phyloP scores from a whole-genome alignment of 2,888 invertebrate species.

The Acronicta alni region DNA sequence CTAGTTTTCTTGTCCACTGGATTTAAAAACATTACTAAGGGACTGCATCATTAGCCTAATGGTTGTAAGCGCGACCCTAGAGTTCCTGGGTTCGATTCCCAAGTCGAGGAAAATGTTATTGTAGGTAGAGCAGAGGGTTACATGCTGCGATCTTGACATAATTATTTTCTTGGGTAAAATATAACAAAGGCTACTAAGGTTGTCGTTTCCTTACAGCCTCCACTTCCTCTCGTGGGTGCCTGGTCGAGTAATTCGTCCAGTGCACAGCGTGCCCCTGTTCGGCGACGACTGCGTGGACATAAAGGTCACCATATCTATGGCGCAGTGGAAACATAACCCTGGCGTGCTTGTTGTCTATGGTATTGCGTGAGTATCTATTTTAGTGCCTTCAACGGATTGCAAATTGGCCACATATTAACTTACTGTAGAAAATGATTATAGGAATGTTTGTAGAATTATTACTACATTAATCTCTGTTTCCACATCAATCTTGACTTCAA shows the following conservation, averaged over 20 bases:
- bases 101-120: too few species aligned
- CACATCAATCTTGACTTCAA: not conserved
- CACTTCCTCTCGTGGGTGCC: slow-evolving; percentile 87
- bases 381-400: too few species aligned
- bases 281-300: slow-evolving; percentile 90
- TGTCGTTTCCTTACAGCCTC: slow-evolving; percentile 65
- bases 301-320: slow-evolving; percentile 90
- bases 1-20: too few species aligned
- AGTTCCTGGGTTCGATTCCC: too few species aligned
- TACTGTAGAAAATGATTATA: too few species aligned
- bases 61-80: too few species aligned
- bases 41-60: too few species aligned
- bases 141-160: too few species aligned
- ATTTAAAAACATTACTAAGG: too few species aligned
- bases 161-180: too few species aligned
- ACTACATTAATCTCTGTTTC: not conserved
- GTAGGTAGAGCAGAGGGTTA: too few species aligned
- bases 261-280: slow-evolving; percentile 89
- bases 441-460: not conserved
- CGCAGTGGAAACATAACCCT: slow-evolving; percentile 90
- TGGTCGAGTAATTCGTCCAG: slow-evolving; percentile 75
- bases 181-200: not conserved
- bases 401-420: too few species aligned
- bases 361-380: slow-evolving; percentile 79
- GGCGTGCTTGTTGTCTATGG: slow-evolving; percentile 90